Evolutionary conservation across 1,140 invertebrate genomes (phyloP), one percentile per base, ranked within the genome.

Genomic region (Listronotus bonariensis): DNA sequence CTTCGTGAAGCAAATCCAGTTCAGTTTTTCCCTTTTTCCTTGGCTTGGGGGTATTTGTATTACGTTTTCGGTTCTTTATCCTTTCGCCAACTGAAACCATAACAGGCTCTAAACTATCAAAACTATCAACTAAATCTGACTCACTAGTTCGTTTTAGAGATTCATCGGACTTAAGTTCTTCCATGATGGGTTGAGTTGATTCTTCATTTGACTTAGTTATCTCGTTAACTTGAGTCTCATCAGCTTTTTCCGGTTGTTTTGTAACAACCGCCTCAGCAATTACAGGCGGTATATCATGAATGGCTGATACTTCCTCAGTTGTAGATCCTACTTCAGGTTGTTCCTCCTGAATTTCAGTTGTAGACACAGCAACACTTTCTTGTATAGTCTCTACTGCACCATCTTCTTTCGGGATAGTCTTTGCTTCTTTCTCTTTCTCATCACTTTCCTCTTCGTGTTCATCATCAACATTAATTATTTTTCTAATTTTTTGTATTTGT

Each of bases 1-100:
- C 87, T 64, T 87, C 84, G 43, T 88, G 87, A 8, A 89, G 77
- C 71, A 82, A 80, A 67, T 86, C 81, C 40, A 89, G 70, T 68
- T 87, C 87, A 18, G 73, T 71, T 63, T 68, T 79, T 12, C 66
- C 68, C 52, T 68, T 71, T 36, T 65, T 69, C 38, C 65, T 73
- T 43, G 48, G 45, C 46, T 72, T 71, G n/a, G 40, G 8, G 9
- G 41, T 52, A 14, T 26, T 51, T 26, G 56, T 40, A 26, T n/a
- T 56, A 15, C 69, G 54, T 64, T 67, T 67, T 18, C 69, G 55
- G 45, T 60, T 75, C 60, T 75, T 75, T 49, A 72, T 76, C 49
- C 72, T 65, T 51, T 73, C 72, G 8, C 73, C 73, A 6, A 74
- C 70, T 0, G 63, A 63, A 32, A 67, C 68, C 10, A 67, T 31